These are phyloP conservation scores for Bombus cullumanus DNA, from an alignment of 1,140 invertebrate genomes.

Conservation along the genomic window DNA sequence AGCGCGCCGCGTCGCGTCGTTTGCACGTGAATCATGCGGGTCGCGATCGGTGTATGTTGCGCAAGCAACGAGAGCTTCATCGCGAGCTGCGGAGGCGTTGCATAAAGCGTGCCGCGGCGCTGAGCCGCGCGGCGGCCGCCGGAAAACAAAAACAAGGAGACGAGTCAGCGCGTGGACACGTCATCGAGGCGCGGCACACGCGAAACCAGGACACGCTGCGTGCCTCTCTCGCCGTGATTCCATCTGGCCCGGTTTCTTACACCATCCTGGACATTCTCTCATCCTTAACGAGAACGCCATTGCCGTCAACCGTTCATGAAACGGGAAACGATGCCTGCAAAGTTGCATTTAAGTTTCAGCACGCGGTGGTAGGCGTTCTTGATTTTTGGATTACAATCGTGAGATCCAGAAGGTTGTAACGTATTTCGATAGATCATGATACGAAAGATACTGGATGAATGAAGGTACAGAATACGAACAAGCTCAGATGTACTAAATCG, in stretches of 20 bases:
- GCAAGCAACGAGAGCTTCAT: constrained; percentile 41
- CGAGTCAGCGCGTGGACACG: constrained; percentile 38
- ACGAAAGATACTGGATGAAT: neutral
- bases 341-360: neutral
- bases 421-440: neutral
- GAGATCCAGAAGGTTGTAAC: neutral
- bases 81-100: constrained; percentile 59
- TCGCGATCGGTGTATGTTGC: constrained; percentile 54
- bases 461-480: neutral
- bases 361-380: neutral
- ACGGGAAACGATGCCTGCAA: neutral
- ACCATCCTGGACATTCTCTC: constrained; percentile 10
- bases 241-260: constrained; percentile 44
- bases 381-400: neutral
- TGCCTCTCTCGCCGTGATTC: constrained; percentile 13
- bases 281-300: constrained; percentile 30
- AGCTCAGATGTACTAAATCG: neutral
- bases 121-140: neutral
- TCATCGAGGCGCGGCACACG: constrained; percentile 58
- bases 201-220: constrained; percentile 39
- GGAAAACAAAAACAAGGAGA: constrained; percentile 45
- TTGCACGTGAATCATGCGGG: constrained; percentile 53
- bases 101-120: constrained; percentile 40
- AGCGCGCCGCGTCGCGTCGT: constrained; percentile 14
- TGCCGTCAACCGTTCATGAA: neutral